These are phyloP conservation scores for Centropyge bicolor DNA, from an alignment of 2,797 vertebrate species.

Conservation along the genomic window DNA sequence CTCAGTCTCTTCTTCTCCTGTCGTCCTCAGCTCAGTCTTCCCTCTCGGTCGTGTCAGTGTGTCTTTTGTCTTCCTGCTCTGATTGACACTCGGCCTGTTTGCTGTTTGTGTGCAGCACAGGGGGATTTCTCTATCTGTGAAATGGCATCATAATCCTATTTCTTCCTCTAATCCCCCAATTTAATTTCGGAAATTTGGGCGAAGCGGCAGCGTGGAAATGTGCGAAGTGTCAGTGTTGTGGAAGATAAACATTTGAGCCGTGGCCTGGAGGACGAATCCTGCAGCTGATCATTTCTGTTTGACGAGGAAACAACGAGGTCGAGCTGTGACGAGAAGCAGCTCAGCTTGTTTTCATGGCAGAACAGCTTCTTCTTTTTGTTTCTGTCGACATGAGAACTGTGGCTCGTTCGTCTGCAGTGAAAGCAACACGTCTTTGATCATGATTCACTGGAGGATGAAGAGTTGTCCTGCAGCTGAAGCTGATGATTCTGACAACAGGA, in stretches of 20 bases:
- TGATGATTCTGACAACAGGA: too few species aligned
- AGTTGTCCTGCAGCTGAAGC: background rate
- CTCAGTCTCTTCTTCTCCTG: background rate
- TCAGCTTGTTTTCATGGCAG: background rate
- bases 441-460: background rate
- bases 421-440: too few species aligned
- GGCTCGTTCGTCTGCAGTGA: too few species aligned
- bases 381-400: too few species aligned
- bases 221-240: background rate
- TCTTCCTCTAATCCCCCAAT: conserved; percentile 42
- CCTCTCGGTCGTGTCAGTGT: background rate
- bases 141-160: conserved; percentile 53
- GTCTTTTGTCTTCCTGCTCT: conserved; percentile 13
- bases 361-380: too few species aligned
- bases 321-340: background rate
- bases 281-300: background rate
- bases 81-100: conserved; percentile 1
- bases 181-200: conserved; percentile 21
- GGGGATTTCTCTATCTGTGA: conserved; percentile 25
- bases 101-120: background rate
- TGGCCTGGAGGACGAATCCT: conserved; percentile 19
- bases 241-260: conserved; percentile 23
- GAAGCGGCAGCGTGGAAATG: background rate
- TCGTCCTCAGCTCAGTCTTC: too few species aligned
- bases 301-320: background rate